A percentile compares a stretch with the other conserved stretches of the same genome.
Conservation (phyloP, 1,140 invertebrate genomes). For the Aphis craccivora region DNA sequence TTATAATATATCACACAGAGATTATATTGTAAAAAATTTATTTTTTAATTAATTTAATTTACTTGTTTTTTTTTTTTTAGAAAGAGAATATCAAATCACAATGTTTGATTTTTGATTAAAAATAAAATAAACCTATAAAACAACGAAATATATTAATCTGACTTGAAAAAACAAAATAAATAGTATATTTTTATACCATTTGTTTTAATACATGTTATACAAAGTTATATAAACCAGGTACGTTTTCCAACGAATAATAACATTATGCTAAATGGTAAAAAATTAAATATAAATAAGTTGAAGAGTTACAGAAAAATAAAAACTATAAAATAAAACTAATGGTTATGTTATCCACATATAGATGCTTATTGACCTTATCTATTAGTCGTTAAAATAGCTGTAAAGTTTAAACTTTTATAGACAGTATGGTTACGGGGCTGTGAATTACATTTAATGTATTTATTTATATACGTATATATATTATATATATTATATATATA, state of each 20-base stretch:
- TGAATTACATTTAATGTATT: conserved; percentile 22
- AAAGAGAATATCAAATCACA: neutral
- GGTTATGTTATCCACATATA: conserved; percentile 15
- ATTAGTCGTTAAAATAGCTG: conserved; percentile 10
- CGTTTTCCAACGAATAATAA: neutral
- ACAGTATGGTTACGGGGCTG: neutral
- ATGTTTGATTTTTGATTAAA: neutral
- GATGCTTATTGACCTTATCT: conserved; percentile 15
- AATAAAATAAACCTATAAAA: neutral
- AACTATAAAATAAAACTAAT: conserved; percentile 16
- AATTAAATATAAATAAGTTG: neutral
- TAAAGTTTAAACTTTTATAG: conserved; percentile 34
- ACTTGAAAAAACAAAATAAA: neutral
- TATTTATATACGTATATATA: neutral
- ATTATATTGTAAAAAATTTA: neutral
- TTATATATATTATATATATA: no score
- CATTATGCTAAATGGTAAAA: neutral
- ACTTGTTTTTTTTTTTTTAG: neutral
- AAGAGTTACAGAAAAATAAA: neutral
- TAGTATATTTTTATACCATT: neutral
- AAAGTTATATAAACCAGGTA: neutral
- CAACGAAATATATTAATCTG: neutral
- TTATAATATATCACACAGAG: neutral
- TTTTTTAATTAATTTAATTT: neutral
- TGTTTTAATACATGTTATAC: neutral